These are phyloP conservation scores for Corticium candelabrum DNA, from an alignment of 37 sponge, comb jelly and placozoan genomes.

Conservation along the genomic window DNA sequence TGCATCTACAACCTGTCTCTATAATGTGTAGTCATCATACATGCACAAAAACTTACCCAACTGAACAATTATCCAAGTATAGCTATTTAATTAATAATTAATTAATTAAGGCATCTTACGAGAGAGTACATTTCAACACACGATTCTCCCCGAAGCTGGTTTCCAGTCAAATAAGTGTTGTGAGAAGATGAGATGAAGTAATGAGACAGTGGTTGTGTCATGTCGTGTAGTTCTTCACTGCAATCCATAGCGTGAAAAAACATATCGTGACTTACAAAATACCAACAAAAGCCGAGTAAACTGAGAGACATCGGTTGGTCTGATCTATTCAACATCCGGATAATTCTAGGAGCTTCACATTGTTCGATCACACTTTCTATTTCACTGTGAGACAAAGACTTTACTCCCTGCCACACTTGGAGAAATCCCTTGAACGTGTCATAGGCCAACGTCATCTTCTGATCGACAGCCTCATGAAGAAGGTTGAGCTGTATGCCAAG, in stretches of 20 bases:
- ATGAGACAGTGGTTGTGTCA: slow-evolving; percentile 26
- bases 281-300: not conserved
- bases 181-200: slow-evolving; percentile 68
- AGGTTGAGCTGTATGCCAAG: too few species aligned
- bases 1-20: too few species aligned
- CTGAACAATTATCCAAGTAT: too few species aligned
- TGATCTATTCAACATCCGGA: too few species aligned
- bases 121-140: slow-evolving; percentile 38
- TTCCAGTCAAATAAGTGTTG: slow-evolving; percentile 64
- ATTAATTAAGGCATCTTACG: too few species aligned
- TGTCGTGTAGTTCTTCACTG: slow-evolving; percentile 6
- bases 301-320: too few species aligned
- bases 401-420: not conserved
- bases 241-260: not conserved
- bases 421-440: not conserved
- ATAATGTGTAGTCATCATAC: too few species aligned
- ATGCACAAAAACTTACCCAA: too few species aligned
- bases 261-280: not conserved
- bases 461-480: too few species aligned
- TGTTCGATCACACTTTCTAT: not conserved
- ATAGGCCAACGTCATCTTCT: too few species aligned
- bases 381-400: not conserved
- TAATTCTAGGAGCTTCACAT: not conserved
- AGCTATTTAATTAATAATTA: too few species aligned
- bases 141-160: slow-evolving; percentile 54